These are phyloP conservation scores for Coilia nasus DNA, from an alignment of 2,797 vertebrate genomes.

Conservation along the genomic window DNA sequence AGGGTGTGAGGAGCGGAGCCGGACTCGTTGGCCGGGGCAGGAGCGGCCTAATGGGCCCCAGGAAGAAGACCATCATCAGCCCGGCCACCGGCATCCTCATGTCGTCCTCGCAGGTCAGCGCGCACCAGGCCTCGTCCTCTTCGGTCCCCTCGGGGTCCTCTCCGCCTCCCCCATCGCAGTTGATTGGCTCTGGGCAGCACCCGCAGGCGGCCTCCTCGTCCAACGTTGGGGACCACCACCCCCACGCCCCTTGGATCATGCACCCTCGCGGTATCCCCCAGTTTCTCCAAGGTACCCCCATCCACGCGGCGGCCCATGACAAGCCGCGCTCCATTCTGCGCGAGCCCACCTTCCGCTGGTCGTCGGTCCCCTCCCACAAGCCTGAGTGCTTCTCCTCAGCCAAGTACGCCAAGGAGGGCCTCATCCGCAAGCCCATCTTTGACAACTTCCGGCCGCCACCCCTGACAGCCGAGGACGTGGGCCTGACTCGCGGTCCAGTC, in stretches of 20 bases:
- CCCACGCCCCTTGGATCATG: conserved; percentile 79
- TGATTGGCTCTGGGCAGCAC: conserved; percentile 86
- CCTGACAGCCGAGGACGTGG: conserved; percentile 93
- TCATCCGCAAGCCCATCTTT: conserved; percentile 96
- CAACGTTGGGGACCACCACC: conserved; percentile 75
- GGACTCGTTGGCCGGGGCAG: conserved; percentile 76
- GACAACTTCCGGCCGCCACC: conserved; percentile 98
- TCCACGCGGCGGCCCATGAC: conserved; percentile 81
- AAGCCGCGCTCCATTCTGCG: conserved; percentile 91
- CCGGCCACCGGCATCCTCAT: conserved; percentile 82
- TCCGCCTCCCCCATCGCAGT: conserved; percentile 82
- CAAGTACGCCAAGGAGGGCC: conserved; percentile 99
- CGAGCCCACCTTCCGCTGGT: conserved; percentile 97
- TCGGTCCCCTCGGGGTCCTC: conserved; percentile 88
- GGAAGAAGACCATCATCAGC: conserved; percentile 79
- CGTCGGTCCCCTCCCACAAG: conserved; percentile 87
- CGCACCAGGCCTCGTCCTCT: conserved; percentile 85
- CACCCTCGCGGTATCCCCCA: conserved; percentile 69
- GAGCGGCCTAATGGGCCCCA: conserved; percentile 61
- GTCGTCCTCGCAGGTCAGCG: conserved; percentile 78
- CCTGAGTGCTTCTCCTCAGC: conserved; percentile 97
- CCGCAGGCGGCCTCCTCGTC: conserved; percentile 75
- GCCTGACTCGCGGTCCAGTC: conserved; percentile 77
- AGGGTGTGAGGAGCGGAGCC: conserved; percentile 72
- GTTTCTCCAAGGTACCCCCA: conserved; percentile 54